Evolutionary conservation across 2,113 vertebrate genomes (phyloP).

Genomic region (Tragulus kanchil): DNA sequence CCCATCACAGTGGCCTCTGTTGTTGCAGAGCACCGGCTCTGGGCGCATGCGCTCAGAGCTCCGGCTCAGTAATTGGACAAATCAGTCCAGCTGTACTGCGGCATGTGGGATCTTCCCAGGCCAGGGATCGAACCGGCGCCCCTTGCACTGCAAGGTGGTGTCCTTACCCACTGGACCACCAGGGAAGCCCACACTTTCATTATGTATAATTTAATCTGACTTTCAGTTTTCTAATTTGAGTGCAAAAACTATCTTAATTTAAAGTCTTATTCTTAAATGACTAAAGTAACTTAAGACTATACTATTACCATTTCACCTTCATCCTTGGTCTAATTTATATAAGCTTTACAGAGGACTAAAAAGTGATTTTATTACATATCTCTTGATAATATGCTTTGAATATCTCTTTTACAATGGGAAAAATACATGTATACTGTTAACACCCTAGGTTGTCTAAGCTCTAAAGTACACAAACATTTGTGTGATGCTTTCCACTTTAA

Average conservation of each 20-base stretch:
- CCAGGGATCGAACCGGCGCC: too few species aligned
- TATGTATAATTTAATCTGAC: background rate
- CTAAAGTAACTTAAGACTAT: background rate
- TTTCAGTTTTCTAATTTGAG: constrained; percentile 20
- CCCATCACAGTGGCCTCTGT: too few species aligned
- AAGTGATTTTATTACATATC: background rate
- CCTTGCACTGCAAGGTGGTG: too few species aligned
- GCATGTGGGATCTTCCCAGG: too few species aligned
- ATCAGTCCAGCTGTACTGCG: too few species aligned
- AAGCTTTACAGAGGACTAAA: background rate
- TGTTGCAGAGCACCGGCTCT: too few species aligned
- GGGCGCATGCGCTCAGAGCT: too few species aligned
- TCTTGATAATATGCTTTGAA: background rate
- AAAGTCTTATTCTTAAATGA: constrained; percentile 41
- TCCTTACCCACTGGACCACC: too few species aligned
- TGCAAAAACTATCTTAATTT: background rate
- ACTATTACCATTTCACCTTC: background rate
- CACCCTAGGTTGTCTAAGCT: background rate
- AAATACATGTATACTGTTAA: background rate
- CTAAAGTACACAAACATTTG: background rate
- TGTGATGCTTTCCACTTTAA: background rate
- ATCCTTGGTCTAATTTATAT: background rate
- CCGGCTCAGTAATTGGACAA: too few species aligned
- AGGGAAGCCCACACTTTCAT: too few species aligned
- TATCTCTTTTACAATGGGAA: background rate